Evolutionary conservation across 2,888 invertebrate species (phyloP), one percentile per base, ranked within the genome.

Genomic region (Spodoptera littoralis): DNA sequence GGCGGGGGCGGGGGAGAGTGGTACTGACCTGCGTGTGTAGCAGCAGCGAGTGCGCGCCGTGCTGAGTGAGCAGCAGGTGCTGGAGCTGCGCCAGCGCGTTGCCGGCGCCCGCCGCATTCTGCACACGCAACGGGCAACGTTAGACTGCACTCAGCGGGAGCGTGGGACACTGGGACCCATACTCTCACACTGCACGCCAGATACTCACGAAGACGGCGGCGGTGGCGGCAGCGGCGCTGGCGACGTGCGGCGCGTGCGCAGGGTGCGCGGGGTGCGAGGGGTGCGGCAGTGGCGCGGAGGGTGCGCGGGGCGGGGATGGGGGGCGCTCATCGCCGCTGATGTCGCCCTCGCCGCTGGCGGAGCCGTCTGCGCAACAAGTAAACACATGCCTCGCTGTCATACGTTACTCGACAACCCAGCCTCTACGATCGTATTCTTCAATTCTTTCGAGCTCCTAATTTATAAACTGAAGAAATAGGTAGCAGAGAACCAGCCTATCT

Each of bases 311-410:
- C 22, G 89, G 87, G n/a, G 90, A 89, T 22, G 90, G 88, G 12
- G 84, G 87, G 52, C 91, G 88, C 83, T 92, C 92, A 87, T 92
- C 93, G 65, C 92, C 93, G 86, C 92, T 91, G 77, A 81, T 79
- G 66, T 90, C 90, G 77, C 92, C 92, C 80, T 92, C 93, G 82
- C 93, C 93, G 86, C 93, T 93, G 79, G 94, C 94, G 24, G 93
- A 92, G 5, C 93, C 94, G 65, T 93, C 92, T 92, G 90, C 12
- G 60, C 5, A 36, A 22, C 46, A 49, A 47, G 6, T 6, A 6
- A 4, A 30, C 30, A 6, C 6, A 44, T n/a, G 6, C 6, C n/a
- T 44, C 44, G 13, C 12, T 11, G 22, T 18, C 18, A 18, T 18
- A 6, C 30, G 30, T 4, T 30, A 30, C 30, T 30, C 30, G 0